phyloP scores from a whole-genome alignment of 2,113 vertebrate genomes.

The Phalacrocorax carbo region DNA sequence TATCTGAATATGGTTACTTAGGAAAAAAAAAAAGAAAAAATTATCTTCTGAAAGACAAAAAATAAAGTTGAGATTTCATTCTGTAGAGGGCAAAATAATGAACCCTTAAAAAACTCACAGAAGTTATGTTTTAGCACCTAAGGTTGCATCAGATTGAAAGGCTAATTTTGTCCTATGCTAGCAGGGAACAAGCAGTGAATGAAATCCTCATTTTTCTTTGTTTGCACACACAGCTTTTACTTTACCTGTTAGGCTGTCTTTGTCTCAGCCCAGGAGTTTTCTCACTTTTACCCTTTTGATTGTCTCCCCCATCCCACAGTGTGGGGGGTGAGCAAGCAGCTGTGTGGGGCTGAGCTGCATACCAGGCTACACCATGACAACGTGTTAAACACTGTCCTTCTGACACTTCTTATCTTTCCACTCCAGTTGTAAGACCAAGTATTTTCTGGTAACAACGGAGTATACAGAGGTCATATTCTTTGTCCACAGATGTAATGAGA shows the following conservation, averaged over 20 bases:
- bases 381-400: neutral
- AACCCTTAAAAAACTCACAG: neutral
- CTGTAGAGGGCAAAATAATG: neutral
- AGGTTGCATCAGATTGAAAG: neutral
- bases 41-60: neutral
- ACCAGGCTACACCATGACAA: neutral
- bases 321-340: rapidly evolving
- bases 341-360: neutral
- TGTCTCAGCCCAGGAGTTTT: neutral
- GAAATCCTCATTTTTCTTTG: neutral
- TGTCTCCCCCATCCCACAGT: neutral
- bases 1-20: neutral
- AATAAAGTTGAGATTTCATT: neutral
- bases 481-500: neutral
- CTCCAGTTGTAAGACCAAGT: neutral
- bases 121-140: neutral
- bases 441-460: neutral
- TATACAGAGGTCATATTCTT: neutral
- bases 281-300: neutral
- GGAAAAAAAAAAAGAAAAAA: neutral
- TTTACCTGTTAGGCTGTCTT: neutral
- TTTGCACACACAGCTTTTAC: neutral
- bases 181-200: neutral
- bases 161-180: neutral
- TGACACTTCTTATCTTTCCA: neutral